A percentile compares a stretch with the other conserved stretches of the same genome.
Evolutionary conservation across 53 echinoderm and acorn worm genomes (phyloP).

Genomic region (Patiria pectinifera): DNA sequence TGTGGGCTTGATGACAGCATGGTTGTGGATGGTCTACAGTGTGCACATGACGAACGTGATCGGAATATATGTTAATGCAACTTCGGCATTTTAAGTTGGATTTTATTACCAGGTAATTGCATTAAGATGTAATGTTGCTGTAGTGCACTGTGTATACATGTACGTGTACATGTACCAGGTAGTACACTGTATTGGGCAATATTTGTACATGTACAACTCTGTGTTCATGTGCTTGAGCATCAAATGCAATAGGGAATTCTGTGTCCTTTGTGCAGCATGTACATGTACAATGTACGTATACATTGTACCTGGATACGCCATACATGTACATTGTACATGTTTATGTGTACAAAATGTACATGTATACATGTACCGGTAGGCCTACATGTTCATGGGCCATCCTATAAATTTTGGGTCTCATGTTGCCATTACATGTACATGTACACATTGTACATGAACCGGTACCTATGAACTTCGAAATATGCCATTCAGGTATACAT

Average conservation of each 20-base stretch:
- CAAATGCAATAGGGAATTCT: neutral
- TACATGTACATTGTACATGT: neutral
- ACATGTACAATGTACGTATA: neutral
- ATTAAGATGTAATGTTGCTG: neutral
- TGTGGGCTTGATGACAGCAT: neutral
- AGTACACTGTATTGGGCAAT: neutral
- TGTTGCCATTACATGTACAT: neutral
- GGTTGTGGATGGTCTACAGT: neutral
- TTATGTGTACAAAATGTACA: neutral
- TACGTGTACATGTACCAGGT: constrained; percentile 2
- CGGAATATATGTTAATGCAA: neutral
- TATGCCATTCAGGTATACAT: too few species aligned
- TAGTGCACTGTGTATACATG: neutral
- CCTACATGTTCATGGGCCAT: neutral
- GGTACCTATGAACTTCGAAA: neutral
- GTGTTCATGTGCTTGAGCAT: neutral
- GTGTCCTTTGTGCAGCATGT: neutral
- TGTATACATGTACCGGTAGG: neutral
- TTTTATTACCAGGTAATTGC: neutral
- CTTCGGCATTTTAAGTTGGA: neutral
- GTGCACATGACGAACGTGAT: neutral
- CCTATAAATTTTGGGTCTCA: too few species aligned
- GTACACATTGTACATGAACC: too few species aligned
- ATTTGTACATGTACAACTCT: neutral
- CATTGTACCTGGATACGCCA: too few species aligned